Conservation (phyloP, 2,797 vertebrate species). For the Pteropus rufus region DNA sequence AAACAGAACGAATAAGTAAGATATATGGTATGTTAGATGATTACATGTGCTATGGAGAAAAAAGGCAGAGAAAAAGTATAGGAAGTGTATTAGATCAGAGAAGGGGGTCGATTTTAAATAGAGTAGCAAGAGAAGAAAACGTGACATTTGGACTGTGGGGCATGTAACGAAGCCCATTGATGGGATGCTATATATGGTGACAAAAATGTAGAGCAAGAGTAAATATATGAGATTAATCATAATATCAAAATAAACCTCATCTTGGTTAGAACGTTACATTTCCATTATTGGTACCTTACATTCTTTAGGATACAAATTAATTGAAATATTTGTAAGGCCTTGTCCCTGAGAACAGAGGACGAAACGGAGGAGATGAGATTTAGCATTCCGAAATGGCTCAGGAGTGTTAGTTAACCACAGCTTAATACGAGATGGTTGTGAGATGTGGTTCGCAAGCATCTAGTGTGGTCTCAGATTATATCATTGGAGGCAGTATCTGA, state of each 20-base stretch:
- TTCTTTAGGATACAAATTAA: background rate
- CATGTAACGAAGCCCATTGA: background rate
- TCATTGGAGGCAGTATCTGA: background rate
- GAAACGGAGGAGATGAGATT: background rate
- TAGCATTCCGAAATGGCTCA: background rate
- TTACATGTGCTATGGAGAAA: background rate
- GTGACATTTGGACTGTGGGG: background rate
- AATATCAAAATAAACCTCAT: slow-evolving; percentile 1
- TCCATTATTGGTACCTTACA: background rate
- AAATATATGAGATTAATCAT: background rate
- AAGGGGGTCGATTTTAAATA: background rate
- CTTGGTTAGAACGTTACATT: background rate
- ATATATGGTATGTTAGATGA: background rate
- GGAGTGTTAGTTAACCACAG: background rate
- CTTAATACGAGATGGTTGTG: background rate
- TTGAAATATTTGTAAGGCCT: background rate
- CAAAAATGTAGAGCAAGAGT: background rate
- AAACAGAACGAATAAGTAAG: background rate
- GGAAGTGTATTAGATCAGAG: background rate
- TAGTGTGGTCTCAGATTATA: background rate
- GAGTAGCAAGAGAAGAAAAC: background rate
- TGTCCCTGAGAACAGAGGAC: background rate
- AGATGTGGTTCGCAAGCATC: background rate
- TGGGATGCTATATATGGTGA: background rate
- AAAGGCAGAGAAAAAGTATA: background rate